Conservation (phyloP, 2,888 invertebrate species). For the Cataglyphis altisquamis region DNA sequence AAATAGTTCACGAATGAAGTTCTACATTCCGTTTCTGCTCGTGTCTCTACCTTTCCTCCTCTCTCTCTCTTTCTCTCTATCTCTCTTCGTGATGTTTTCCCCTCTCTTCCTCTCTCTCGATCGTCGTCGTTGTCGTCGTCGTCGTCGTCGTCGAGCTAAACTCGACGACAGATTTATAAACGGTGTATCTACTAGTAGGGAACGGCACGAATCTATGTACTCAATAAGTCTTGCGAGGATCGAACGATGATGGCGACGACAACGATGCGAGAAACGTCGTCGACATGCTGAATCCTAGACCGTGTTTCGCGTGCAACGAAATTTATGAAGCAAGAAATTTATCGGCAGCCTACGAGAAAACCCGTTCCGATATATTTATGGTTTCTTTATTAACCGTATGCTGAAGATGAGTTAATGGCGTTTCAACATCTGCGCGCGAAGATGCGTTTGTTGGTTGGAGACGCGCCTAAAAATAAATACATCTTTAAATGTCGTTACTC, state of each 20-base stretch:
- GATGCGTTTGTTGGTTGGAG: not conserved
- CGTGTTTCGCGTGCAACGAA: slow-evolving; percentile 74
- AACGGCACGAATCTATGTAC: slow-evolving; percentile 73
- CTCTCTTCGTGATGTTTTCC: slow-evolving; percentile 5
- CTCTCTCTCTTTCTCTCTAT: not conserved
- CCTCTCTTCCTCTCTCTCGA: not conserved
- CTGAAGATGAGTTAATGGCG: slow-evolving; percentile 42
- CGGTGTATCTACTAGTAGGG: slow-evolving; percentile 65
- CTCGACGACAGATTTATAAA: slow-evolving; percentile 75
- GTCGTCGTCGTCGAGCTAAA: slow-evolving; percentile 17
- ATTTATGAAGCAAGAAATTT: slow-evolving; percentile 74
- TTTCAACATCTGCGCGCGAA: slow-evolving; percentile 46
- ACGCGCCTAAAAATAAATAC: slow-evolving; percentile 27
- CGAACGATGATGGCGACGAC: slow-evolving; percentile 63
- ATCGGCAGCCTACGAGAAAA: slow-evolving; percentile 40
- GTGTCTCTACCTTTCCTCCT: slow-evolving; percentile 29
- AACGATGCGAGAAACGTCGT: slow-evolving; percentile 65
- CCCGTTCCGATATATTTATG: slow-evolving; percentile 52
- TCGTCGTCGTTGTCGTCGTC: slow-evolving; percentile 13
- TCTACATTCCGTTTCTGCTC: slow-evolving; percentile 44
- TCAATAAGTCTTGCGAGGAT: slow-evolving; percentile 73
- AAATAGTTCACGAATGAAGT: slow-evolving; percentile 54
- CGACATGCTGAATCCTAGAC: slow-evolving; percentile 72
- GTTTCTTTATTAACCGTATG: slow-evolving; percentile 53
- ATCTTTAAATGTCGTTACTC: not conserved